A percentile compares a stretch with the other conserved stretches of the same genome.
Conservation (phyloP, 2,888 invertebrate genomes). For the Dryobota labecula region DNA sequence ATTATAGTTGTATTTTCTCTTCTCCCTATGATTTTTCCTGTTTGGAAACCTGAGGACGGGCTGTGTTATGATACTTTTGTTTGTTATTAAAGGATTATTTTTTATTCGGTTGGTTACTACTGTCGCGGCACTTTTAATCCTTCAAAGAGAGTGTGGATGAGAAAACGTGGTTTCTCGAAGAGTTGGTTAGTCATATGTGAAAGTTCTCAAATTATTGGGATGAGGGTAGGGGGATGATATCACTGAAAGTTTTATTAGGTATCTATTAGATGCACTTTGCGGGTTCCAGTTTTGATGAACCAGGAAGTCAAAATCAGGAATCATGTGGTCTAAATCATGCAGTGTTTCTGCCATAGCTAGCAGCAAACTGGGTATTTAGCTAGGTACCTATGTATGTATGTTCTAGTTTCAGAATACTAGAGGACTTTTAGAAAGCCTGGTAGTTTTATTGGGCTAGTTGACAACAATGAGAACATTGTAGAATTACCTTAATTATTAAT, state of each 20-base stretch:
- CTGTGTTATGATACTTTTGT: background rate
- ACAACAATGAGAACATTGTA: background rate
- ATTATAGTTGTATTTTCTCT: background rate
- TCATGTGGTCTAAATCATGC: background rate
- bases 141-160: background rate
- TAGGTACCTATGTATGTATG: background rate
- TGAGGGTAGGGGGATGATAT: background rate
- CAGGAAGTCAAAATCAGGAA: slow-evolving; percentile 3
- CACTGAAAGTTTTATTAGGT: background rate
- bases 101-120: background rate
- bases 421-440: background rate
- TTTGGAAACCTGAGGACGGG: background rate
- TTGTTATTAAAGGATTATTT: background rate
- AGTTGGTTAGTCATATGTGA: background rate
- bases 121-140: background rate
- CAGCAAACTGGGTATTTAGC: background rate
- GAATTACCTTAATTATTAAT: too few relatives aligned
- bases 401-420: background rate
- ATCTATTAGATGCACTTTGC: too few relatives aligned
- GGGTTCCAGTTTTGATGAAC: background rate
- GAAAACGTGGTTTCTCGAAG: background rate
- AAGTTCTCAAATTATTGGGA: background rate
- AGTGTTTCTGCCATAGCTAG: background rate
- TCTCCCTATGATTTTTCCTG: background rate
- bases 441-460: background rate